Percentiles rank a stretch among this genome's conserved stretches.
These are phyloP conservation scores for Prunella himalayana DNA, from an alignment of 2,113 vertebrate species.

Conservation along the genomic window DNA sequence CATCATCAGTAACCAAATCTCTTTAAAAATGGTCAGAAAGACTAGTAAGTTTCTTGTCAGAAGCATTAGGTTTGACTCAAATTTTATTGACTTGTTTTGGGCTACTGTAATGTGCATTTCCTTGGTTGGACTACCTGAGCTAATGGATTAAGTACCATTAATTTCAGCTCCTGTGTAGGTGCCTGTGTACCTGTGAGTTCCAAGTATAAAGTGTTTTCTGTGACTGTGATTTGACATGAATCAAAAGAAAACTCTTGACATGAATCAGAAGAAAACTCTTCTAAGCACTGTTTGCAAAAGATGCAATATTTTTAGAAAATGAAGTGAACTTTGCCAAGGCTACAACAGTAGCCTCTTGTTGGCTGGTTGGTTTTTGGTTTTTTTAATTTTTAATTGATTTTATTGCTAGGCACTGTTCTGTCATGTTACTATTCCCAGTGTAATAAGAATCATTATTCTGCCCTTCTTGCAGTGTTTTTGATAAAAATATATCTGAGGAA, in stretches of 20 bases:
- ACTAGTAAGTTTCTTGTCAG: neutral
- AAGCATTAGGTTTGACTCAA: neutral
- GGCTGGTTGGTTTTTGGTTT: neutral
- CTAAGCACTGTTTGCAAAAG: neutral
- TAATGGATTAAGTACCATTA: neutral
- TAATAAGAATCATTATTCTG: neutral
- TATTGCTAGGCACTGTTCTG: neutral
- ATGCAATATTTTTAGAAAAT: neutral
- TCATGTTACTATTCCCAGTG: neutral
- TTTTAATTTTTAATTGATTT: neutral
- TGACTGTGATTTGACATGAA: neutral
- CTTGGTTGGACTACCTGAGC: neutral
- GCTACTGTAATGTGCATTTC: neutral
- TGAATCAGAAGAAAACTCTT: neutral
- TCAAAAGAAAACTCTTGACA: too few relatives aligned
- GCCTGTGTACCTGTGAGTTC: neutral
- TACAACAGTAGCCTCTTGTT: neutral
- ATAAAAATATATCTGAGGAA: neutral
- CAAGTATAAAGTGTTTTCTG: neutral
- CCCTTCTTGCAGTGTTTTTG: neutral
- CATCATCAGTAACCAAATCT: rapidly evolving
- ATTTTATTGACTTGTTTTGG: neutral
- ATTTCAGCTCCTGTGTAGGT: neutral
- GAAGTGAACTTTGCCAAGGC: neutral
- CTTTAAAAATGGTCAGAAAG: neutral